phyloP scores from a whole-genome alignment of 2,113 vertebrate genomes.

The Axis porcinus region DNA sequence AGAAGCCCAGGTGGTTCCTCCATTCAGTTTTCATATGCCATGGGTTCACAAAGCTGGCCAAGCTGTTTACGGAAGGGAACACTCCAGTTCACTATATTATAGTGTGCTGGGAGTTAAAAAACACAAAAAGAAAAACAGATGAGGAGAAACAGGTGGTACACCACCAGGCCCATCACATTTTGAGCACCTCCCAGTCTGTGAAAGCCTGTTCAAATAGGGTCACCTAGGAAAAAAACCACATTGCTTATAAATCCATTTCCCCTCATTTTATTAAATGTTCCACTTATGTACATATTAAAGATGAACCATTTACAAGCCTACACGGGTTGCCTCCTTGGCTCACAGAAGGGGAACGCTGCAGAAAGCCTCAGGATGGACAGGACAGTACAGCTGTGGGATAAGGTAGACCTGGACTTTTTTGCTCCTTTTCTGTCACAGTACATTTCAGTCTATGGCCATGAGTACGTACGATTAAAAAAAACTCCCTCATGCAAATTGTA shows the following conservation, averaged over 20 bases:
- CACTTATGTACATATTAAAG: slow-evolving; percentile 79
- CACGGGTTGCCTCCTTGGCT: slow-evolving; percentile 68
- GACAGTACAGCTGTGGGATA: slow-evolving; percentile 45
- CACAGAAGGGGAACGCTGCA: slow-evolving; percentile 51
- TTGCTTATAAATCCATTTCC: slow-evolving; percentile 80
- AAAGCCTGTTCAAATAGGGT: slow-evolving; percentile 48
- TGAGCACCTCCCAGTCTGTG: slow-evolving; percentile 35
- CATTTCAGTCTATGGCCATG: slow-evolving; percentile 59
- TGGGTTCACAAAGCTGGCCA: slow-evolving; percentile 25
- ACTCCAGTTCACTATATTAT: slow-evolving; percentile 63
- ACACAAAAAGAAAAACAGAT: not conserved
- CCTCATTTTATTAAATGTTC: slow-evolving; percentile 81
- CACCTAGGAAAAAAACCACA: slow-evolving; percentile 47
- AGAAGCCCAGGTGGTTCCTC: slow-evolving; percentile 23
- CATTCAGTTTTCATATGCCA: slow-evolving; percentile 6
- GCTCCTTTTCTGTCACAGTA: slow-evolving; percentile 61
- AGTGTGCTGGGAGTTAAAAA: slow-evolving; percentile 51
- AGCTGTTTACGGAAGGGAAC: slow-evolving; percentile 15
- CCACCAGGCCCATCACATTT: slow-evolving; percentile 6
- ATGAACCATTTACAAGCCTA: slow-evolving; percentile 79
- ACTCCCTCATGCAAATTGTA: slow-evolving; percentile 81
- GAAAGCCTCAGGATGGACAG: slow-evolving; percentile 66
- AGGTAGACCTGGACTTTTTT: slow-evolving; percentile 36
- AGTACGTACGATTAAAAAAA: slow-evolving; percentile 69
- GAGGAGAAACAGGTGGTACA: not conserved